Conservation (phyloP, 1,140 invertebrate genomes). For the Leptopilina clavipes region DNA sequence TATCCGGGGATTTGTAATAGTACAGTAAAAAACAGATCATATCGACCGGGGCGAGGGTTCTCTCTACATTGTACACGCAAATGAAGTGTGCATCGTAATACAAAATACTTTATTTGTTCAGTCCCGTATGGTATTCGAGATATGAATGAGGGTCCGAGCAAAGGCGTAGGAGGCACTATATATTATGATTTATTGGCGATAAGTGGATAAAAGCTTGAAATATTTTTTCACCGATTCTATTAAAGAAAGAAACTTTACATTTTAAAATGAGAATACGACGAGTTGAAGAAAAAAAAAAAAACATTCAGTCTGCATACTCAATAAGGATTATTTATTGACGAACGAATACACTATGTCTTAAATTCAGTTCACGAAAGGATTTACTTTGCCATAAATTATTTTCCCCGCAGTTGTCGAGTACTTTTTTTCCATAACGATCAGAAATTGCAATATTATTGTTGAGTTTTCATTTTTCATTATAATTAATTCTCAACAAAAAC, state of each 20-base stretch:
- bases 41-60: background rate
- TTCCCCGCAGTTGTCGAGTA: too few relatives aligned
- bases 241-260: conserved; percentile 21
- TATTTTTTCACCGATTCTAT: background rate
- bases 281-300: background rate
- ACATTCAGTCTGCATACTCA: background rate
- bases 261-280: conserved; percentile 2
- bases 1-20: too few relatives aligned
- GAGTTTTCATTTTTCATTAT: too few relatives aligned
- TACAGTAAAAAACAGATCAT: conserved; percentile 15
- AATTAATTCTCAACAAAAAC: too few relatives aligned
- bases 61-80: background rate
- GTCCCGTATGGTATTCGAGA: conserved; percentile 31
- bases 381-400: background rate
- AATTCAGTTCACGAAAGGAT: background rate
- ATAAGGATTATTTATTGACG: conserved; percentile 11
- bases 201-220: conserved; percentile 17
- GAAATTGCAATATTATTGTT: too few relatives aligned
- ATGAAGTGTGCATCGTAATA: conserved; percentile 31
- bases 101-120: conserved; percentile 32
- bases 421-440: too few relatives aligned
- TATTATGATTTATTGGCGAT: conserved; percentile 16
- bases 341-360: background rate
- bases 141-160: conserved; percentile 12
- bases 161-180: conserved; percentile 16